Percentiles rank a stretch among this genome's conserved stretches.
These are phyloP conservation scores for Tridacna crocea DNA, from an alignment of 2,888 invertebrate species.

Conservation along the genomic window DNA sequence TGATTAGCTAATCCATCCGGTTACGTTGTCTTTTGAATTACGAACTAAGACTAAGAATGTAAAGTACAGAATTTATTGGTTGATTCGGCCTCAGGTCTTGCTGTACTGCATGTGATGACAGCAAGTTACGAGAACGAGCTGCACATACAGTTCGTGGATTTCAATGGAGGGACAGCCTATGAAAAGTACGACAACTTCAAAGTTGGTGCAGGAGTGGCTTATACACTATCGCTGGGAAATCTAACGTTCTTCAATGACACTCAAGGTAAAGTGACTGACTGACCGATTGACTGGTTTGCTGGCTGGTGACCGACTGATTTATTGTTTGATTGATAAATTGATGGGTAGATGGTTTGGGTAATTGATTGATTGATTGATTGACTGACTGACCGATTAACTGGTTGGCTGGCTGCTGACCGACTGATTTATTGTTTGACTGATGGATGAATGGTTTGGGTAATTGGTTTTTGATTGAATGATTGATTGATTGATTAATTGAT, in stretches of 20 bases:
- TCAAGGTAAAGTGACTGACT: not conserved
- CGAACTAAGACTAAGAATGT: not conserved
- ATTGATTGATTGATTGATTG: no score
- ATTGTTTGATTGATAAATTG: no score
- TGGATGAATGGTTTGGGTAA: not conserved
- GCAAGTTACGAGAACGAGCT: not conserved
- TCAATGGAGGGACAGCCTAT: not conserved
- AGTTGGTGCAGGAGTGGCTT: not conserved
- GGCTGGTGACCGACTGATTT: not conserved
- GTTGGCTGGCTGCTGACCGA: not conserved
- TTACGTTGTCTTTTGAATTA: not conserved
- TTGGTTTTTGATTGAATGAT: not conserved
- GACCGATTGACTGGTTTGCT: not conserved
- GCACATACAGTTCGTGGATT: not conserved
- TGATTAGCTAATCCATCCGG: not conserved
- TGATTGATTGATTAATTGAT: no score
- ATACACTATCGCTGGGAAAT: constrained; percentile 1
- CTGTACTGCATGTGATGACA: not conserved
- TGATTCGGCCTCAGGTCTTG: not conserved
- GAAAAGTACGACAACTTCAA: constrained; percentile 10
- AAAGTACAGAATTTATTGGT: not conserved
- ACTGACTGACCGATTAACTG: no score
- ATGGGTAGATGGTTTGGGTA: no score
- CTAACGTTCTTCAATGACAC: not conserved
- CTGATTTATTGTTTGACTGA: not conserved